phyloP scores from a whole-genome alignment of 1,140 invertebrate genomes.

The Aphidius gifuensis region DNA sequence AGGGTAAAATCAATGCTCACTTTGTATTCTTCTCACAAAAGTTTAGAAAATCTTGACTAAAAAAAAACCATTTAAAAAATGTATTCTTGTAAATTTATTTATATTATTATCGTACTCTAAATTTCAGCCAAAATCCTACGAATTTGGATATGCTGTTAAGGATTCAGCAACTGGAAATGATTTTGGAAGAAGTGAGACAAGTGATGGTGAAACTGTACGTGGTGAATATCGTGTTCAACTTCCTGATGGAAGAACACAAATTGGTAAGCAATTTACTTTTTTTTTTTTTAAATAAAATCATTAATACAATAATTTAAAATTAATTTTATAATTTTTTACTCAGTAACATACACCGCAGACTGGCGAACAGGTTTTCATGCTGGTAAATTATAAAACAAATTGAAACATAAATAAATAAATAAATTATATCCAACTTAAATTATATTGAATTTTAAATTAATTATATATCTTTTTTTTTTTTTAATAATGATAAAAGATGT shows the following conservation, averaged over 20 bases:
- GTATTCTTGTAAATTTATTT: too few relatives aligned
- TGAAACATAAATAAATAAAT: too few relatives aligned
- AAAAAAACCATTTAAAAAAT: too few relatives aligned
- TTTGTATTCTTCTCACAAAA: too few relatives aligned
- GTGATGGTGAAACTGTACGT: conserved; percentile 68
- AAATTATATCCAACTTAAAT: too few relatives aligned
- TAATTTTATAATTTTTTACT: too few relatives aligned
- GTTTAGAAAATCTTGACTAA: too few relatives aligned
- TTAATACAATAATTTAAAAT: too few relatives aligned
- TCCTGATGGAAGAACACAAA: conserved; percentile 70
- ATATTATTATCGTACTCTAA: background rate
- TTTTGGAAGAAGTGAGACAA: conserved; percentile 67
- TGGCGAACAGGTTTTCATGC: conserved; percentile 76
- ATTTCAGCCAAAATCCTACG: conserved; percentile 72
- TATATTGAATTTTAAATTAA: too few relatives aligned
- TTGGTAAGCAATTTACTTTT: conserved; percentile 20
- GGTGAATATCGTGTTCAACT: conserved; percentile 73
- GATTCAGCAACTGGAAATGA: conserved; percentile 71
- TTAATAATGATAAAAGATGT: conserved; percentile 54
- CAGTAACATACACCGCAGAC: conserved; percentile 74
- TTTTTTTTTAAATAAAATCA: too few relatives aligned
- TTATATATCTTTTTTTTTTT: too few relatives aligned
- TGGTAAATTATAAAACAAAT: too few relatives aligned
- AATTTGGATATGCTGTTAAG: conserved; percentile 76
- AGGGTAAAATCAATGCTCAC: conserved; percentile 1